These are phyloP conservation scores for Abramis brama DNA, from an alignment of 2,113 vertebrate genomes.

Conservation along the genomic window DNA sequence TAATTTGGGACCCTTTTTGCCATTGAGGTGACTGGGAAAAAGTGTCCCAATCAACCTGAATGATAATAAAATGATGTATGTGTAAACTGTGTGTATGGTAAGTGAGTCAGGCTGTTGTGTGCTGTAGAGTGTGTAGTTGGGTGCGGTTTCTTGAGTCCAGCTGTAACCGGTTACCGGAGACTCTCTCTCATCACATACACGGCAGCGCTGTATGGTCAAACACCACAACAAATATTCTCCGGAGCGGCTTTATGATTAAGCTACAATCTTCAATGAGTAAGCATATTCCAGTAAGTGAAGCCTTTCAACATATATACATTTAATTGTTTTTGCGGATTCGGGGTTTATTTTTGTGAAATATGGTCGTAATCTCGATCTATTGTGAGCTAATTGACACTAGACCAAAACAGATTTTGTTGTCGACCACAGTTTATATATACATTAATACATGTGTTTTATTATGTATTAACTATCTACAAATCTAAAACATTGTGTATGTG, in stretches of 20 bases:
- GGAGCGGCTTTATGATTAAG: constrained; percentile 98
- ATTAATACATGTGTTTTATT: not conserved
- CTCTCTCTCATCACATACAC: constrained; percentile 23
- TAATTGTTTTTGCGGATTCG: not conserved
- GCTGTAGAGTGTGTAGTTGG: constrained; percentile 17
- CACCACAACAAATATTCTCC: constrained; percentile 73
- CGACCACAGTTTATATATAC: not conserved
- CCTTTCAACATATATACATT: not conserved
- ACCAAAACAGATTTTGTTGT: not conserved
- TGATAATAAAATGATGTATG: too few relatives aligned
- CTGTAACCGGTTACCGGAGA: constrained; percentile 47
- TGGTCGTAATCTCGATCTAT: not conserved
- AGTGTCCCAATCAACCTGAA: too few relatives aligned
- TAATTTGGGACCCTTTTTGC: too few relatives aligned
- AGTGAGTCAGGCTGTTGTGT: not conserved
- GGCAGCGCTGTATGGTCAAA: constrained; percentile 78
- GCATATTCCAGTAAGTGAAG: constrained; percentile 95
- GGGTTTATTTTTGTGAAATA: not conserved
- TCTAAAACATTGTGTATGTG: not conserved
- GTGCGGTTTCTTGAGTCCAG: constrained; percentile 54
- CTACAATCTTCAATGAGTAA: constrained; percentile 99
- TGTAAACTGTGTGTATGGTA: not conserved
- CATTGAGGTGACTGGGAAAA: too few relatives aligned
- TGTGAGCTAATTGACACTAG: not conserved
- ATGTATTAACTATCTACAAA: not conserved